These are phyloP conservation scores for Pissodes strobi DNA, from an alignment of 1,140 invertebrate genomes.

Conservation along the genomic window DNA sequence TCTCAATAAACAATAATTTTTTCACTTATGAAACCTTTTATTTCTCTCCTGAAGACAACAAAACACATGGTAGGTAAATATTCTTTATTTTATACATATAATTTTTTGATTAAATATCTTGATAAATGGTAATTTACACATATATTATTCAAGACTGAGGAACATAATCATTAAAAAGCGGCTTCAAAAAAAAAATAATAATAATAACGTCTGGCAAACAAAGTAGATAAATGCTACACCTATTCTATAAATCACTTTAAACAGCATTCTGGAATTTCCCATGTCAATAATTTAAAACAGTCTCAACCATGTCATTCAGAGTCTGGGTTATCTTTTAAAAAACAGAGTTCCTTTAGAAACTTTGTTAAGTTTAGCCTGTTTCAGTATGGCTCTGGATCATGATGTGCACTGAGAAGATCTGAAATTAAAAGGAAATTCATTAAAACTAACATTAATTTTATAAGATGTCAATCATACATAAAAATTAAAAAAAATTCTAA, in stretches of 20 bases:
- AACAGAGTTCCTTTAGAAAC: slow-evolving; percentile 16
- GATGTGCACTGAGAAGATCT: slow-evolving; percentile 19
- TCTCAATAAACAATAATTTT: no score
- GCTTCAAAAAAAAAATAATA: not conserved
- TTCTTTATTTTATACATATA: no score
- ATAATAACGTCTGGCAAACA: not conserved
- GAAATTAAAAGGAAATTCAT: not conserved
- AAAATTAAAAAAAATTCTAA: no score
- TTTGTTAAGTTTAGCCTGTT: slow-evolving; percentile 2
- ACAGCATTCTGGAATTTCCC: not conserved
- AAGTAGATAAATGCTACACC: not conserved
- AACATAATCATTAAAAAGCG: no score
- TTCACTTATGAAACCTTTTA: no score
- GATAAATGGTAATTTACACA: no score
- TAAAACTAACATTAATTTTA: no score
- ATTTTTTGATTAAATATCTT: no score
- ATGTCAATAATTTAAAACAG: not conserved
- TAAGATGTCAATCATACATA: no score
- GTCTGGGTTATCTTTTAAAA: not conserved
- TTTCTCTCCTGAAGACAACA: no score
- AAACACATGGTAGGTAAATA: no score
- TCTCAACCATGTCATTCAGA: not conserved
- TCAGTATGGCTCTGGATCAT: slow-evolving; percentile 26
- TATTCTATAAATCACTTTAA: not conserved
- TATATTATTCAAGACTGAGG: no score